A percentile compares a stretch with the other conserved stretches of the same genome.
Evolutionary conservation across 2,113 vertebrate species (phyloP).

Genomic region (Neolamprologus ventralis): DNA sequence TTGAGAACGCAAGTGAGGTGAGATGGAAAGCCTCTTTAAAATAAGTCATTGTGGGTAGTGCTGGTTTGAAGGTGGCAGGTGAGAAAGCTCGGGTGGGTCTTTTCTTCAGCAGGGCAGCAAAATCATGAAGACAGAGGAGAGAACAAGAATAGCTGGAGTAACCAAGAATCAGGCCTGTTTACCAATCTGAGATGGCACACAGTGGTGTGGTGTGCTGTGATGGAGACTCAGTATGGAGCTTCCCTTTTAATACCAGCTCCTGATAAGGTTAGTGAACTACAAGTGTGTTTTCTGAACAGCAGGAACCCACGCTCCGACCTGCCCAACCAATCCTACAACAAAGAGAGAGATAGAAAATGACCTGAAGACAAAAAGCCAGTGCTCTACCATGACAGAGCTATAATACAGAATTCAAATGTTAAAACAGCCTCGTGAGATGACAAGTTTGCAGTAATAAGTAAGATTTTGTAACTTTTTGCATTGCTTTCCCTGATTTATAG

Average conservation of each 20-base stretch:
- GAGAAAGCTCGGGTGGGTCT: neutral
- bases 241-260: neutral
- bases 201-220: neutral
- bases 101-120: neutral
- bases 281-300: neutral
- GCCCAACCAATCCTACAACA: neutral
- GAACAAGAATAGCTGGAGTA: neutral
- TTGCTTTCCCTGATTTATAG: neutral
- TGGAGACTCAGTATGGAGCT: neutral
- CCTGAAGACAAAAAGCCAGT: neutral
- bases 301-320: neutral
- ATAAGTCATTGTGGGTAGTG: neutral
- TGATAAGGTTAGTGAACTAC: neutral
- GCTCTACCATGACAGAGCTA: neutral
- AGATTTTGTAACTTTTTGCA: neutral
- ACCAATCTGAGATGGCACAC: neutral
- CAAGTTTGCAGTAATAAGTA: neutral
- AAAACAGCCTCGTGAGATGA: neutral
- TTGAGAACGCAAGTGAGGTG: neutral
- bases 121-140: neutral
- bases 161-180: neutral
- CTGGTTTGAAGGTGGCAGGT: neutral
- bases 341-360: neutral
- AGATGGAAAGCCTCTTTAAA: neutral
- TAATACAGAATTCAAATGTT: neutral